phyloP scores from a whole-genome alignment of 2,113 vertebrate genomes.

The Callipepla californica region DNA sequence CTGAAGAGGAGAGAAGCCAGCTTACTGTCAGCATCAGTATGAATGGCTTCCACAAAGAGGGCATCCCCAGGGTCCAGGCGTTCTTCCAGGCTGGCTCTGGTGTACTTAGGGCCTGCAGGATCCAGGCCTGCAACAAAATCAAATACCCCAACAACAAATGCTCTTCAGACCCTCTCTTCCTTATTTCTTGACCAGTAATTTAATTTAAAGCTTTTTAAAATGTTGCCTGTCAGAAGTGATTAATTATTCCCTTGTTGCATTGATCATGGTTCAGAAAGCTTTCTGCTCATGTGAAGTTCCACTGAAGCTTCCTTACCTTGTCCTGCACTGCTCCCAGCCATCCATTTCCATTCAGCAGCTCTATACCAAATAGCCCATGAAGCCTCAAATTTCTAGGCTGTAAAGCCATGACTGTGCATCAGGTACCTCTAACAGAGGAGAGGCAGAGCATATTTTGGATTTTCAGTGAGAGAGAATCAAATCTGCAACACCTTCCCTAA shows the following conservation, averaged over 20 bases:
- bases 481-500: neutral
- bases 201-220: neutral
- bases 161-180: neutral
- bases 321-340: neutral
- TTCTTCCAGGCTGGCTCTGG: constrained; percentile 83
- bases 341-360: neutral
- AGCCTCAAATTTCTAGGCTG: neutral
- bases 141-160: neutral
- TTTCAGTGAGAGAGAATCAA: neutral
- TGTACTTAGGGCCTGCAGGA: constrained; percentile 93
- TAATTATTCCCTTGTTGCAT: neutral
- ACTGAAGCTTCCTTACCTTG: neutral
- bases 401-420: neutral
- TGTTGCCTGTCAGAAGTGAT: neutral
- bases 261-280: neutral
- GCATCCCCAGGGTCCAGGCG: constrained; percentile 93
- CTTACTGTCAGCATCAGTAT: constrained; percentile 95
- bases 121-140: constrained; percentile 85
- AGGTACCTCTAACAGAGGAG: neutral
- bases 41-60: constrained; percentile 93
- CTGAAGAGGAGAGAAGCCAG: neutral
- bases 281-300: fast-evolving
- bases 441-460: neutral
- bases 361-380: neutral
- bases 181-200: neutral